Base-by-base conservation (phyloP, 30 jellyfish, hydroid and myxozoan species). In the Nemopilema nomurai region DNA sequence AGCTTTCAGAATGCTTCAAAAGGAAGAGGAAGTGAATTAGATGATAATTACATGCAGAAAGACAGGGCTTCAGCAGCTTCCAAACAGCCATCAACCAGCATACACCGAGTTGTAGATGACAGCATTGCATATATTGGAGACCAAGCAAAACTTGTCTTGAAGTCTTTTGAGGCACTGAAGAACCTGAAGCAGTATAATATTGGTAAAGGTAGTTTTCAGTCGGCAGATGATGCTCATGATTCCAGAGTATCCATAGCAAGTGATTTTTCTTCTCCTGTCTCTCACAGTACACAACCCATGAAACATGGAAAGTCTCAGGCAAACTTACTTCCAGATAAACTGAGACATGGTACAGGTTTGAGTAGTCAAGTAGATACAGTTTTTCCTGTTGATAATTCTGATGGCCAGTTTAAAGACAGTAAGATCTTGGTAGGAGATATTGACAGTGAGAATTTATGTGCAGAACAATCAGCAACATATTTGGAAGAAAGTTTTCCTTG, bases 141-240 rank as follows among this genome's bases (percentile, higher is more conserved):
- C 18, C 92, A 83, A 29, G 92, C 92, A n/a, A 74, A 73, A 16
- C 64, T 83, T 71, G 92, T 83, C 0, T 76, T 71, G 69, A 69
- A 71, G 41, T 83, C 92, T 16, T 83, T 83, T 31, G 77, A 64
- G 65, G 62, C 83, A 50, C 31, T 83, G 63, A 71, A 71, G n/a
- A 24, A 52, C 23, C 65, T 83, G 62, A 62, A 62, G 21, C 83
- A 83, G 7, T 76, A 76, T 76, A 71, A 51, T 49, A 76, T 49
- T 16, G 33, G 26, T 16, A 24, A 49, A 25, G 26, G 74, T 23
- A n/a, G 30, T 19, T 25, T 63, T 19, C n/a, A n/a, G n/a, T n/a
- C n/a, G n/a, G n/a, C n/a, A n/a, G n/a, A n/a, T n/a, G n/a, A n/a
- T n/a, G n/a, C n/a, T n/a, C n/a, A n/a, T n/a, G n/a, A n/a, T n/a